phyloP scores from a whole-genome alignment of 2,888 invertebrate species.

The Microdon myrmicae region DNA sequence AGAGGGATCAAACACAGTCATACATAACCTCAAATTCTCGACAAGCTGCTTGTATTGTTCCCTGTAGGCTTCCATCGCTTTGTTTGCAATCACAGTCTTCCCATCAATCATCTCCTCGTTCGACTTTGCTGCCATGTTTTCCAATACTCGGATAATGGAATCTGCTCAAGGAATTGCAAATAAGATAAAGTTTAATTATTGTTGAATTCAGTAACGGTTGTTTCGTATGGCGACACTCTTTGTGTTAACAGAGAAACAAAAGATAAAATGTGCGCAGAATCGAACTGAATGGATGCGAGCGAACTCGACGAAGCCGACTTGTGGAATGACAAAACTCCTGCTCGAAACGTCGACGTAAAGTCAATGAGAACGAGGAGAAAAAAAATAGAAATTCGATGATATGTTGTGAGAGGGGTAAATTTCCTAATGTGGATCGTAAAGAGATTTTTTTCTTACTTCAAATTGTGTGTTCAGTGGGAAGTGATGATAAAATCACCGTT shows the following conservation, averaged over 20 bases:
- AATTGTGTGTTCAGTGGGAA: too few species aligned
- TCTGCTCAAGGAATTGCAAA: too few species aligned
- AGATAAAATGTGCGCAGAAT: conserved; percentile 41
- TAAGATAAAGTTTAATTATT: too few species aligned
- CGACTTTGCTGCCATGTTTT: conserved; percentile 7
- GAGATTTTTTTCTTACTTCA: too few species aligned
- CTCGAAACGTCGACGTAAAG: conserved; percentile 33
- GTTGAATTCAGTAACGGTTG: too few species aligned
- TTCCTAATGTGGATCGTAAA: too few species aligned
- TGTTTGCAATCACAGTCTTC: conserved; percentile 33
- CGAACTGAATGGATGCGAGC: conserved; percentile 11
- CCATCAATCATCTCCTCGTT: conserved; percentile 18
- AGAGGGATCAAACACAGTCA: not conserved
- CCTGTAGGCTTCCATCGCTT: conserved; percentile 51
- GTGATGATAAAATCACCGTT: too few species aligned
- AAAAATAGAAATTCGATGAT: too few species aligned
- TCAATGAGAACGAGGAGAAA: too few species aligned
- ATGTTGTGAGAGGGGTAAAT: too few species aligned
- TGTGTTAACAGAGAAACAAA: too few species aligned
- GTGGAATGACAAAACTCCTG: conserved; percentile 32
- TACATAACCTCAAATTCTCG: conserved; percentile 56
- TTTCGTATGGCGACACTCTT: too few species aligned
- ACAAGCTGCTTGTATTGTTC: conserved; percentile 52
- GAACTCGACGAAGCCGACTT: conserved; percentile 31
- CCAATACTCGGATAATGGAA: not conserved